Base-by-base conservation (phyloP, 2,888 invertebrate species). In the Vannuccia rotundouncinata region DNA sequence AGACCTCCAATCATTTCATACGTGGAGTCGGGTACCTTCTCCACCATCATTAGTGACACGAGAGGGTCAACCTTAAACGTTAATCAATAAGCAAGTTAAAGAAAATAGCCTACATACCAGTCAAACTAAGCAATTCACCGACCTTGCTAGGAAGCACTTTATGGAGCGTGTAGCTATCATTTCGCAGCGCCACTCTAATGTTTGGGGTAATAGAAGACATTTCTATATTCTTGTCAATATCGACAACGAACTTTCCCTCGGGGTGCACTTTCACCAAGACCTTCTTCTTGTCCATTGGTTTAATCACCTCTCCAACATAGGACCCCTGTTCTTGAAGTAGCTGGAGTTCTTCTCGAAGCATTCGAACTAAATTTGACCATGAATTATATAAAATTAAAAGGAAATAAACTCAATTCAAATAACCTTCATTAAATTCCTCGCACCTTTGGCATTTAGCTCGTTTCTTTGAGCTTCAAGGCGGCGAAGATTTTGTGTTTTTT, bases 231-330 rank as follows among this genome's bases (percentile, higher is more conserved):
- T 99, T 98, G 88, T 99, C 99, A 82, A 99, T 91, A 89, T 99
- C 99, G 29, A 99, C 99, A 0, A 99, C 98, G 89, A 98, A 99
- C 90, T 99, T 99, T 82, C 99, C 99, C 89, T 99, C 99, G 0
- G 98, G 98, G 87, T 99, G 98, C 0, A 98, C 97, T 89, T 90
- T 84, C n/a, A 84, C 81, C 78, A 60, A 28, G 59, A 99, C 98
- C 89, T 99, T 99, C 89, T 99, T 99, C 89, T 99, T 99, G 88
- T 99, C 99, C 98, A 99, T 99, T 0, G 97, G 96, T 87, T 99
- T 98, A 0, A 98, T 97, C 1, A 99, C 98, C 90, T 99, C 99
- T 10, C 99, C 99, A 0, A 99, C 99, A 89, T 99, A 98, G 25
- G 97, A 97, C 17, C 99, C 99, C 88, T 99, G 99, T 86, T 99